Conservation (phyloP, 2,797 vertebrate genomes). For the Oreochromis mossambicus region DNA sequence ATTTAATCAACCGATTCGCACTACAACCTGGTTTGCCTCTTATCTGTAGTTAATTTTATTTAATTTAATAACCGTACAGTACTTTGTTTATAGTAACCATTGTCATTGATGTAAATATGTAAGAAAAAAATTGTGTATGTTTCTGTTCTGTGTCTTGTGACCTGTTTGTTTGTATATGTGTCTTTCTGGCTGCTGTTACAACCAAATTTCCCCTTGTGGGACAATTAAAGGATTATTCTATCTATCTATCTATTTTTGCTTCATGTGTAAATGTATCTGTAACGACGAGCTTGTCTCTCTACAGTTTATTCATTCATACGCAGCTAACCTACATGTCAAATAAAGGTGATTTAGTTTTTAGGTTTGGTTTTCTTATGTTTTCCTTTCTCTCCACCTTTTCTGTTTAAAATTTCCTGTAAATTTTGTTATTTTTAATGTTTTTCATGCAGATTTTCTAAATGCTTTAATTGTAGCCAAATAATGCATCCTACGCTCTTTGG, state of each 20-base stretch:
- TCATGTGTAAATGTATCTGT: neutral
- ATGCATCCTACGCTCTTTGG: neutral
- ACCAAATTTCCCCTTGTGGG: no score
- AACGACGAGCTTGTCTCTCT: neutral
- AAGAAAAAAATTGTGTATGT: no score
- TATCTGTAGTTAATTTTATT: no score
- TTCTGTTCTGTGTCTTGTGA: no score
- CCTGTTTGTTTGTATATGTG: no score
- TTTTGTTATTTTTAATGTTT: neutral
- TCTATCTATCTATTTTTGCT: neutral
- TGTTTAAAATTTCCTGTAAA: neutral
- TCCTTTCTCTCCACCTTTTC: neutral
- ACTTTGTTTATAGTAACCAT: no score
- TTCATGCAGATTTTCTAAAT: neutral
- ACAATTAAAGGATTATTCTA: no score
- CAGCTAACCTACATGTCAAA: neutral
- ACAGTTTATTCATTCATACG: neutral
- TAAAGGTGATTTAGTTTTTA: accelerated
- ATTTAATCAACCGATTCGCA: no score
- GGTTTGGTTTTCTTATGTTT: neutral
- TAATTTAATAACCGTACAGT: no score
- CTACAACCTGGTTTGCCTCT: no score
- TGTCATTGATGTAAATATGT: no score
- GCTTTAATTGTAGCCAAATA: neutral
- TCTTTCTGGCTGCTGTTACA: no score